These are phyloP conservation scores for Ailuropoda melanoleuca DNA, from an alignment of 2,113 vertebrate species.

Conservation along the genomic window DNA sequence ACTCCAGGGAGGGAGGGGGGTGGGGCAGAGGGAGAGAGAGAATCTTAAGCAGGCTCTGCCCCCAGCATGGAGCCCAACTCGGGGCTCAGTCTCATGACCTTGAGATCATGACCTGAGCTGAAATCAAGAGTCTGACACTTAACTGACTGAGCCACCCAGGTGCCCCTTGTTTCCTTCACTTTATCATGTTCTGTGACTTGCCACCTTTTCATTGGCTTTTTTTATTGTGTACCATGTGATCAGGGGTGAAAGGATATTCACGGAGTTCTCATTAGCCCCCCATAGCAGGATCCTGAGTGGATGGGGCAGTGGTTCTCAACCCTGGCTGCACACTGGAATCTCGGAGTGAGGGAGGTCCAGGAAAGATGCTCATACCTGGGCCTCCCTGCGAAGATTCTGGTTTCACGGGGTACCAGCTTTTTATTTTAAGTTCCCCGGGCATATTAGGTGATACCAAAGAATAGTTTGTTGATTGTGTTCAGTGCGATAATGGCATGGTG, in stretches of 20 bases:
- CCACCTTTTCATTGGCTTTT: neutral
- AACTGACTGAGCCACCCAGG: neutral
- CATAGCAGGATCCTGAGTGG: neutral
- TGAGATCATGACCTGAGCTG: neutral
- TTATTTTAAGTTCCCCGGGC: neutral
- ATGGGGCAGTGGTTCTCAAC: neutral
- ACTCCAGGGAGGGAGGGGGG: no score
- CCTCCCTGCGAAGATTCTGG: neutral
- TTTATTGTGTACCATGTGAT: neutral
- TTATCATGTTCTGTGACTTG: neutral
- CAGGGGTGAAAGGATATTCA: neutral
- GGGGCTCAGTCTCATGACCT: neutral
- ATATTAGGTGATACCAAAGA: conserved; percentile 35
- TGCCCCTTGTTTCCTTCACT: neutral
- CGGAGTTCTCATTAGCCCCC: neutral
- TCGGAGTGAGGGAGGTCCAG: neutral
- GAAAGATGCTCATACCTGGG: neutral
- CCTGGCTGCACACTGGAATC: neutral
- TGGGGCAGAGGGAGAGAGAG: neutral
- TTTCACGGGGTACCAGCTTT: neutral
- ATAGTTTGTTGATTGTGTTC: conserved; percentile 26
- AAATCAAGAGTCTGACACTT: neutral
- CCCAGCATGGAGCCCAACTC: neutral
- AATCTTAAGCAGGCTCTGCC: neutral
- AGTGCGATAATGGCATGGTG: conserved; percentile 23